These are phyloP conservation scores for Eristalinus sepulchralis DNA, from an alignment of 2,888 invertebrate genomes.

Conservation along the genomic window DNA sequence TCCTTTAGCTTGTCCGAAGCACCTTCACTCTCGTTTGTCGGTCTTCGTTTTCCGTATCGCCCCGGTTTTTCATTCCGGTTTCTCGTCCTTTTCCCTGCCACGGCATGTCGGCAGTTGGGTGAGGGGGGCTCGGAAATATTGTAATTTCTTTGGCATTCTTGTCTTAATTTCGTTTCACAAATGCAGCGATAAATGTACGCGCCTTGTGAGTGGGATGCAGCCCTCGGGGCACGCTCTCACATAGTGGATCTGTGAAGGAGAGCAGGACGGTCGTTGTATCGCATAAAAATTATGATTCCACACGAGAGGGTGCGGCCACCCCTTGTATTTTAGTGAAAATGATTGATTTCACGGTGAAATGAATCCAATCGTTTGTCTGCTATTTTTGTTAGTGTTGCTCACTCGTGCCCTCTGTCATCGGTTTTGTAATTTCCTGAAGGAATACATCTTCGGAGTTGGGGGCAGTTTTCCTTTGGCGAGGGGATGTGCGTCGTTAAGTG, in stretches of 20 bases:
- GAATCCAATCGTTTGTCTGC: conserved; percentile 52
- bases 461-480: neutral
- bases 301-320: neutral
- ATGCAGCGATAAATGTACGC: neutral
- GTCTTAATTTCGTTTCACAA: conserved; percentile 52
- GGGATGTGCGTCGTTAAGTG: neutral
- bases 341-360: conserved; percentile 69
- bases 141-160: conserved; percentile 54
- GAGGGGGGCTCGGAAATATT: conserved; percentile 60
- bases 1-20: conserved; percentile 49
- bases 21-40: neutral
- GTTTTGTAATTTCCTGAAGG: conserved; percentile 58
- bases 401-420: conserved; percentile 60
- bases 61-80: neutral
- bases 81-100: neutral
- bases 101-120: conserved; percentile 10
- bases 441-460: neutral
- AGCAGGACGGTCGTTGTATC: conserved; percentile 13
- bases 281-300: conserved; percentile 51
- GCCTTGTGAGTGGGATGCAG: neutral
- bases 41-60: neutral
- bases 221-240: conserved; percentile 13
- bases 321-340: conserved; percentile 54
- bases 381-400: conserved; percentile 47
- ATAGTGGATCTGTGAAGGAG: neutral